Evolutionary conservation across 2,888 invertebrate species (phyloP), one percentile per base, ranked within the genome.

Genomic region (Xestia sexstrigata): DNA sequence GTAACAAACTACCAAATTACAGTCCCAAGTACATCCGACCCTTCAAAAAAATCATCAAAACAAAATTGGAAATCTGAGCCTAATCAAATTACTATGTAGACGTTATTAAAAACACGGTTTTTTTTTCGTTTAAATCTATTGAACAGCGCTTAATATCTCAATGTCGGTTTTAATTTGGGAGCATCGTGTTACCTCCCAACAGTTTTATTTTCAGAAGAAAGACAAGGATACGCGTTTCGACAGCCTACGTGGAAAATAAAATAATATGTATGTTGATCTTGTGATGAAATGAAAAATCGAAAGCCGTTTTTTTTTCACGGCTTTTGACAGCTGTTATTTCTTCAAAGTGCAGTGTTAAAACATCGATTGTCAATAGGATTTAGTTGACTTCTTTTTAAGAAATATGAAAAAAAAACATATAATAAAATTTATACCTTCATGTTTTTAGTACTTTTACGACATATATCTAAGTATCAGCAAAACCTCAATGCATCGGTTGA

Each of bases 81-180:
- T 92, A 91, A 93, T 93, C 92, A 92, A 92, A 92, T 91, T 90
- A 89, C 90, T 83, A 84, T 83, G 79, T 75, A 83, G 83, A 83
- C 78, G 76, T 87, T 90, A 90, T 89, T 90, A 90, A 91, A 91
- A 90, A 84, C 77, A 85, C 87, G 85, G 81, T 79, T 80, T 87
- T 88, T 87, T 79, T 79, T 66, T 78, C 87, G 17, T 63, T 72
- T 55, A 86, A 81, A 85, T 88, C 88, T 89, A 94, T 92, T 91
- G 91, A 92, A 93, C 93, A 89, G 92, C 93, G 93, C 95, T 95
- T 96, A 96, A 96, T 96, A 95, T 96, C 95, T 96, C 96, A 96
- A 95, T 95, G 96, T 96, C 96, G 93, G 94, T 93, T 93, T 95
- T 96, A 96, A 96, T 96, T 96, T 96, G 94, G 92, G 89, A 91